Conservation (phyloP, 2,113 vertebrate genomes). For the Ictalurus punctatus region DNA sequence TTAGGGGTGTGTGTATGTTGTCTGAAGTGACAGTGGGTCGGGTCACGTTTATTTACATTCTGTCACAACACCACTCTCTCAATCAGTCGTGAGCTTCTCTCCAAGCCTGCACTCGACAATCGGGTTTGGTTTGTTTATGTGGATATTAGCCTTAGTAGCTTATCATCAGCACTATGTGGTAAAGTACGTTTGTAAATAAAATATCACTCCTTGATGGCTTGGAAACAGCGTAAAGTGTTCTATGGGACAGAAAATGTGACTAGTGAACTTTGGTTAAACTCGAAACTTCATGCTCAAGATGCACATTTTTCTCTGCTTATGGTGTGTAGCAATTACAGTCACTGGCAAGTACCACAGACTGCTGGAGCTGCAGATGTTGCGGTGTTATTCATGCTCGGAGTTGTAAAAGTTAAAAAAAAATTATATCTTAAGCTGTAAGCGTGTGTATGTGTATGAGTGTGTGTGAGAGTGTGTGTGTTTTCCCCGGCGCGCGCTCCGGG, state of each 20-base stretch:
- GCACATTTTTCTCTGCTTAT: background rate
- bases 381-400: background rate
- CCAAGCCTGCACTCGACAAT: conserved; percentile 37
- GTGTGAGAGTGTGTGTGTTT: background rate
- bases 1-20: conserved; percentile 54
- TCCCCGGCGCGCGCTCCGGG: conserved; percentile 69
- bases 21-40: conserved; percentile 54
- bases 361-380: conserved; percentile 20
- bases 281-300: conserved; percentile 40
- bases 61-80: conserved; percentile 55
- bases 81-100: conserved; percentile 53
- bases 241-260: conserved; percentile 20
- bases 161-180: background rate
- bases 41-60: conserved; percentile 63
- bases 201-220: background rate
- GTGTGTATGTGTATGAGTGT: conserved; percentile 55
- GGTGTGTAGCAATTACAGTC: background rate
- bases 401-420: background rate
- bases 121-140: background rate
- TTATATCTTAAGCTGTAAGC: background rate
- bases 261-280: conserved; percentile 49
- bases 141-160: background rate
- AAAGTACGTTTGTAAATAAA: background rate
- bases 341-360: background rate
- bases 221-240: background rate